A percentile compares a stretch with the other conserved stretches of the same genome.
Conservation (phyloP, 2,797 vertebrate species). For the Darevskia mixta region DNA sequence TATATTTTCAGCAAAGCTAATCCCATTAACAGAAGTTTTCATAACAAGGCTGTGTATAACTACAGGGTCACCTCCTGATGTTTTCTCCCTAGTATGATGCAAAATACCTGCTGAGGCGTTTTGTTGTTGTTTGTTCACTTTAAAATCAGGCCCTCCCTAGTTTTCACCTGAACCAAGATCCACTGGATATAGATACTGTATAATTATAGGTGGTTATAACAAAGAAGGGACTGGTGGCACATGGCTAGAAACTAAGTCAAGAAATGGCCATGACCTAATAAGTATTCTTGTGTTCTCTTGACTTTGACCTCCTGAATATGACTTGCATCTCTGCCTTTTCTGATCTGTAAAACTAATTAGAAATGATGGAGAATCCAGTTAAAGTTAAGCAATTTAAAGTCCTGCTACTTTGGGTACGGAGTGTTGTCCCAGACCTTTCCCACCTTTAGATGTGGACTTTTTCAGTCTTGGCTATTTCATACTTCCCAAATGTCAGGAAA, state of each 20-base stretch:
- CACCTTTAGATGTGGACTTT: too few species aligned
- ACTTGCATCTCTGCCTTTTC: background rate
- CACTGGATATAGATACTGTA: background rate
- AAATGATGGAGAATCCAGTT: background rate
- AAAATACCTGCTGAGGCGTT: background rate
- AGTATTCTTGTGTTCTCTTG: background rate
- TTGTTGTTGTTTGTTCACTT: background rate
- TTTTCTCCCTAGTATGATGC: background rate
- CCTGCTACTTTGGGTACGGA: too few species aligned
- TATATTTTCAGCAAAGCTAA: constrained; percentile 19
- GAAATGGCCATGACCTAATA: background rate
- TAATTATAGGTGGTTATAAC: background rate
- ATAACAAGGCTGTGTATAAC: background rate
- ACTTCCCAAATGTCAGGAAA: too few species aligned
- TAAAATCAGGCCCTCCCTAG: background rate
- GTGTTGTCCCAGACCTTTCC: too few species aligned
- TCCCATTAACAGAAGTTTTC: background rate
- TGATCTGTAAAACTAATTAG: background rate
- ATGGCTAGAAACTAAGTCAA: background rate
- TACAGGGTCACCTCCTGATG: background rate
- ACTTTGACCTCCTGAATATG: background rate
- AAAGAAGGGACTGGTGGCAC: background rate
- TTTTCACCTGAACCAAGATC: background rate
- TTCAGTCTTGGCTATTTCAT: too few species aligned
- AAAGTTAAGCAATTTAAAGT: background rate